phyloP scores from a whole-genome alignment of 2,113 vertebrate species.

The Calyptommatus sinebrachiatus region DNA sequence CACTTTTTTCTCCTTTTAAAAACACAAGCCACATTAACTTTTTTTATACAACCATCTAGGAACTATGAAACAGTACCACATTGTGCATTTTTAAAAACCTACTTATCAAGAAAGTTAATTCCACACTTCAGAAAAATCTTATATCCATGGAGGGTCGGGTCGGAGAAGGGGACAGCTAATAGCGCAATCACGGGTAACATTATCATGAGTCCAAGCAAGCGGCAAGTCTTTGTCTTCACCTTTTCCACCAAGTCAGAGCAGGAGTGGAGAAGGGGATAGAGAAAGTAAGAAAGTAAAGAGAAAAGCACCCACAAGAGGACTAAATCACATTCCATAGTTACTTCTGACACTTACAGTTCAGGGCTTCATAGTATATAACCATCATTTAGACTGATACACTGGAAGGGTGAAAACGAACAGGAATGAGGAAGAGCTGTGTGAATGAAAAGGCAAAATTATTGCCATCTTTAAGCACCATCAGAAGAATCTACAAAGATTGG shows the following conservation, averaged over 20 bases:
- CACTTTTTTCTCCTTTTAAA: constrained; percentile 83
- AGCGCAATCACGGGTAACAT: constrained; percentile 76
- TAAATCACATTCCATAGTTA: constrained; percentile 85
- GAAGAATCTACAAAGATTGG: constrained; percentile 38
- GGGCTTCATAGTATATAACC: constrained; percentile 68
- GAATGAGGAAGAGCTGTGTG: constrained; percentile 55
- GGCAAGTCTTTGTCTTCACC: constrained; percentile 72
- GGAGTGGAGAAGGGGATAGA: constrained; percentile 69
- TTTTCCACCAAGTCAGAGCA: constrained; percentile 71
- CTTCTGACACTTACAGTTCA: constrained; percentile 75
- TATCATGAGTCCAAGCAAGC: constrained; percentile 79
- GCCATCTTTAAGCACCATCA: constrained; percentile 44
- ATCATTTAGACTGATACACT: constrained; percentile 73
- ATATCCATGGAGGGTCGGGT: constrained; percentile 68
- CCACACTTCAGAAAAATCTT: constrained; percentile 72
- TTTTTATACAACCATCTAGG: constrained; percentile 88
- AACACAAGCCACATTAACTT: constrained; percentile 89
- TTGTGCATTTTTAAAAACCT: constrained; percentile 78
- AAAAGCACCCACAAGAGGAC: constrained; percentile 78
- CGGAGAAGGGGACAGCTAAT: constrained; percentile 74
- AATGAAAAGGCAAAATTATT: constrained; percentile 39
- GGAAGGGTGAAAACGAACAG: constrained; percentile 33
- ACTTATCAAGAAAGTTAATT: constrained; percentile 80
- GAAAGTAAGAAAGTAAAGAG: constrained; percentile 60
- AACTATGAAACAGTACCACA: constrained; percentile 89